Base-by-base conservation (phyloP, 2,888 invertebrate genomes). In the Anarsia innoxiella region DNA sequence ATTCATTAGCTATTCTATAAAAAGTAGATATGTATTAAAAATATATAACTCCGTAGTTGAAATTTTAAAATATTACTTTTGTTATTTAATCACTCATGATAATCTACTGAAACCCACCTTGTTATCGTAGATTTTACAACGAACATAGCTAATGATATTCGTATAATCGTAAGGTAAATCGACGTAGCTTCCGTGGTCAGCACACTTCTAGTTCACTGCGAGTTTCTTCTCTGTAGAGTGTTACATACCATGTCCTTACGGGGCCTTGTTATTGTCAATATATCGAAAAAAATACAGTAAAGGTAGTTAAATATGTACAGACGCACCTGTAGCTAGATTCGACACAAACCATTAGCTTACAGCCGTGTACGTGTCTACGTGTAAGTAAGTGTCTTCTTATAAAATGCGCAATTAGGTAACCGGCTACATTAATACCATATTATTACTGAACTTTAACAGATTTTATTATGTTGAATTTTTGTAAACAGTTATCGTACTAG, bases 71-170 rank as follows among this genome's bases (percentile, higher is more conserved):
- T 35, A 29, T 36, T 14, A 11, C n/a, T 39, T 41, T 19, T 33
- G 37, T 37, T 35, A 15, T 34, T 28, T 9, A 29, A 23, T 29
- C 33, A 30, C 12, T 30, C 25, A 30, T 34, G 9, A 25, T 26
- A 28, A 13, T 11, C 23, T 23, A 31, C 10, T n/a, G 36, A 42
- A 44, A 43, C 38, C 51, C 41, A 44, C 64, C 63, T 74, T 73
- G 76, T 79, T 75, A 75, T 62, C 48, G 72, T 76, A 76, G 74
- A 74, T 76, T 77, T 76, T 79, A 79, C 79, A 80, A 80, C 79
- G 79, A 80, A 80, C 69, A 65, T 71, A 72, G 64, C 54, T 68
- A 68, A 69, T 48, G 49, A 25, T 47, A 49, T 39, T 27, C n/a
- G 32, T 37, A 31, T 52, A 49, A 37, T 49, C 46, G 56, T 57